These are phyloP conservation scores for Drosophila setosimentum DNA, from an alignment of 2,888 invertebrate species.

Conservation along the genomic window DNA sequence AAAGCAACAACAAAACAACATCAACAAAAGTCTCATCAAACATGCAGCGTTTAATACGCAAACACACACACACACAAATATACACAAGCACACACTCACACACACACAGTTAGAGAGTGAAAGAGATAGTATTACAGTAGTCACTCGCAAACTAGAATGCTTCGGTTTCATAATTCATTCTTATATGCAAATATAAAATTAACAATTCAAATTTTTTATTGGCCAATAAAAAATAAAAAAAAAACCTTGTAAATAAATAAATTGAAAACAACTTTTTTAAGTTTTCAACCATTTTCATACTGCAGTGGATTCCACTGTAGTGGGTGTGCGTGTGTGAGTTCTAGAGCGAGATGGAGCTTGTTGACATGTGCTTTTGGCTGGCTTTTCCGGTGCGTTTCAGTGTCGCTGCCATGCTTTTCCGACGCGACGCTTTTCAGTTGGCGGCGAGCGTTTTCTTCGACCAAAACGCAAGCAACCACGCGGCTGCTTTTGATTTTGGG, in stretches of 20 bases:
- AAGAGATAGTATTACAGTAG: neutral
- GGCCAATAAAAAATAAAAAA: neutral
- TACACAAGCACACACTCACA: constrained; percentile 16
- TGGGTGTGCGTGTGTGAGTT: constrained; percentile 22
- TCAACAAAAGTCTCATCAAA: constrained; percentile 70
- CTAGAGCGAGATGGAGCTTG: constrained; percentile 41
- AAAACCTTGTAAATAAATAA: neutral
- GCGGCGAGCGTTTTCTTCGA: constrained; percentile 72
- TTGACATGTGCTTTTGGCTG: constrained; percentile 58
- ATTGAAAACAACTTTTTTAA: neutral
- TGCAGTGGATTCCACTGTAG: neutral
- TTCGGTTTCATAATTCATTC: neutral
- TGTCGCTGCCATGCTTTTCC: constrained; percentile 46
- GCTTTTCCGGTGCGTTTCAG: constrained; percentile 74
- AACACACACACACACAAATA: constrained; percentile 41
- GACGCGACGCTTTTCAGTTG: constrained; percentile 56
- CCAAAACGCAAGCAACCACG: constrained; percentile 54
- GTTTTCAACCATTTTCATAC: neutral
- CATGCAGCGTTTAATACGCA: constrained; percentile 68
- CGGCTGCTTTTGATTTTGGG: constrained; percentile 36
- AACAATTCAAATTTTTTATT: neutral
- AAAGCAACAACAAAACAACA: constrained; percentile 54
- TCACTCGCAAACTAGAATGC: neutral
- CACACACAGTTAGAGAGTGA: neutral
- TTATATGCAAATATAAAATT: neutral